A percentile compares a stretch with the other conserved stretches of the same genome.
These are phyloP conservation scores for Tokudaia muenninki DNA, from an alignment of 2,797 vertebrate genomes.

Conservation along the genomic window DNA sequence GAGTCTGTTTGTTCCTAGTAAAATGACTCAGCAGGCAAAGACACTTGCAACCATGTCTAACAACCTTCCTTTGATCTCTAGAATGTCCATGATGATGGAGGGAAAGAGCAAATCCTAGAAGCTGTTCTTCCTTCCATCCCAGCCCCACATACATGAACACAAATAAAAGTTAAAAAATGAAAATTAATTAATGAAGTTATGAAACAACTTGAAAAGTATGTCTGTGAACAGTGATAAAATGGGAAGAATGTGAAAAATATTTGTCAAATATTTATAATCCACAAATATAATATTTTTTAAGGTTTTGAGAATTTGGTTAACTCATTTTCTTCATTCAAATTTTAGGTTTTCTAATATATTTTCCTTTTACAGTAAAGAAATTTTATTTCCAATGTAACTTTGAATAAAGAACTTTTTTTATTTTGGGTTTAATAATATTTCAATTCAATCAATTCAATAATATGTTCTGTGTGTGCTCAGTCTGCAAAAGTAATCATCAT, in stretches of 20 bases:
- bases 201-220: neutral
- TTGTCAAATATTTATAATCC: neutral
- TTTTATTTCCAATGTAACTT: neutral
- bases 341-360: neutral
- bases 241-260: neutral
- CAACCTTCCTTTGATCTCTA: neutral
- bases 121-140: neutral
- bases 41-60: neutral
- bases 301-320: neutral
- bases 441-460: neutral
- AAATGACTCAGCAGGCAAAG: neutral
- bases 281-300: neutral
- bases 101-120: no score
- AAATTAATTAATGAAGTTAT: neutral
- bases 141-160: neutral
- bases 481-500: slow-evolving; percentile 25
- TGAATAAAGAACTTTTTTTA: neutral
- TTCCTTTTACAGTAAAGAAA: neutral
- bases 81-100: neutral
- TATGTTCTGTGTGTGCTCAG: neutral
- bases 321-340: neutral
- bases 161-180: neutral
- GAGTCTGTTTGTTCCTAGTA: neutral
- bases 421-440: neutral
- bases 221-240: neutral